Conservation (phyloP, 1,140 invertebrate genomes). For the Dreissena rostriformis region DNA sequence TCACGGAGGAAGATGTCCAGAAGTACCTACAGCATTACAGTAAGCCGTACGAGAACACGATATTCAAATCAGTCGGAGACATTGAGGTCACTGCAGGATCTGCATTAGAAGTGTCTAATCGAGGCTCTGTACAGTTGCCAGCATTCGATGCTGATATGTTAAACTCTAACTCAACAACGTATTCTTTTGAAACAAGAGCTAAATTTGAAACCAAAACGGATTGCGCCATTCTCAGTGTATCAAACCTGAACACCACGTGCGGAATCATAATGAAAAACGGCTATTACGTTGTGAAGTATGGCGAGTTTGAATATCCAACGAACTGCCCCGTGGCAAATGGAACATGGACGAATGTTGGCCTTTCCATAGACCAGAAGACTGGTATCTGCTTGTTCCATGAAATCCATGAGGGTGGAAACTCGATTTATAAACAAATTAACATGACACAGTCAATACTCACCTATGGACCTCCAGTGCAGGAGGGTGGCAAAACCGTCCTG, state of each 20-base stretch:
- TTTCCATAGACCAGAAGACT: conserved; percentile 21
- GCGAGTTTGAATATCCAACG: conserved; percentile 25
- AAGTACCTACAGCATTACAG: conserved; percentile 10
- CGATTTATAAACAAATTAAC: conserved; percentile 28
- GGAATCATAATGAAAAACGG: conserved; percentile 34
- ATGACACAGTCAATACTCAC: conserved; percentile 19
- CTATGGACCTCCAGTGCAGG: conserved; percentile 15
- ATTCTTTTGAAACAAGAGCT: conserved; percentile 30
- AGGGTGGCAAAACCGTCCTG: conserved; percentile 1
- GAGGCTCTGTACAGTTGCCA: conserved; percentile 14
- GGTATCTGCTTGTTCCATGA: conserved; percentile 41
- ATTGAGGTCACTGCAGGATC: conserved; percentile 17
- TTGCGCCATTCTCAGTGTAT: conserved; percentile 25
- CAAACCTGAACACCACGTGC: conserved; percentile 26
- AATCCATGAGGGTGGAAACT: conserved; percentile 11
- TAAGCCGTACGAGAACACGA: not conserved
- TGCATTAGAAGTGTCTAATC: conserved; percentile 3
- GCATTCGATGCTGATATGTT: conserved; percentile 19
- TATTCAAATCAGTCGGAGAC: conserved; percentile 22
- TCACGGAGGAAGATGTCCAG: not conserved
- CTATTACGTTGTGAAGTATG: conserved; percentile 37
- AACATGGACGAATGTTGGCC: conserved; percentile 39
- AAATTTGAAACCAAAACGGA: conserved; percentile 30
- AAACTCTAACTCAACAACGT: not conserved
- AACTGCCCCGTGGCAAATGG: not conserved